A percentile compares a stretch with the other conserved stretches of the same genome.
Conservation (phyloP, 2,797 vertebrate species). For the Galagoides demidoff region DNA sequence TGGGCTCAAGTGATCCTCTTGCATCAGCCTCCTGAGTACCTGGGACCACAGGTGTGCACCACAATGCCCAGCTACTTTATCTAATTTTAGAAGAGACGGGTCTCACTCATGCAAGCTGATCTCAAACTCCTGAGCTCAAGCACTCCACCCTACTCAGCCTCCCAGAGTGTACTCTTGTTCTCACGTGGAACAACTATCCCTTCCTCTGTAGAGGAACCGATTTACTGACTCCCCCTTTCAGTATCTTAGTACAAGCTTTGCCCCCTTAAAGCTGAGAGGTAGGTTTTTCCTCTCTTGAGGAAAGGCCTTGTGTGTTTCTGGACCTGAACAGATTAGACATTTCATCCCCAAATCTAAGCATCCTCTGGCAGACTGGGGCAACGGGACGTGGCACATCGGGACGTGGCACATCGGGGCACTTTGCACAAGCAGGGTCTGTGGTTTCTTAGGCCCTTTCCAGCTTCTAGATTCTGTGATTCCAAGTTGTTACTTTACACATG, state of each 20-base stretch:
- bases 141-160: no score
- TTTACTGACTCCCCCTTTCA: not conserved
- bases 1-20: no score
- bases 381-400: not conserved
- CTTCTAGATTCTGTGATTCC: not conserved
- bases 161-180: no score
- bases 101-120: no score
- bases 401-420: not conserved
- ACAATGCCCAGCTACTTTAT: no score
- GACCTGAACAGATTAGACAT: not conserved
- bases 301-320: not conserved
- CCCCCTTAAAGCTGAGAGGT: not conserved
- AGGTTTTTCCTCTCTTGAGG: not conserved
- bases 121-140: no score
- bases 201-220: not conserved
- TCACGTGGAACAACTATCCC: no score
- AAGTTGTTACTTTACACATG: no score
- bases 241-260: not conserved
- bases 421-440: accelerated
- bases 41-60: no score
- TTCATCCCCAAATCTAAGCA: not conserved
- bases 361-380: no score
- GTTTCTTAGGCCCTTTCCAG: not conserved
- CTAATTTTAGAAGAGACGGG: no score
- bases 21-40: no score